These are phyloP conservation scores for Brachyopa scutellaris DNA, from an alignment of 2,888 invertebrate genomes.

Conservation along the genomic window DNA sequence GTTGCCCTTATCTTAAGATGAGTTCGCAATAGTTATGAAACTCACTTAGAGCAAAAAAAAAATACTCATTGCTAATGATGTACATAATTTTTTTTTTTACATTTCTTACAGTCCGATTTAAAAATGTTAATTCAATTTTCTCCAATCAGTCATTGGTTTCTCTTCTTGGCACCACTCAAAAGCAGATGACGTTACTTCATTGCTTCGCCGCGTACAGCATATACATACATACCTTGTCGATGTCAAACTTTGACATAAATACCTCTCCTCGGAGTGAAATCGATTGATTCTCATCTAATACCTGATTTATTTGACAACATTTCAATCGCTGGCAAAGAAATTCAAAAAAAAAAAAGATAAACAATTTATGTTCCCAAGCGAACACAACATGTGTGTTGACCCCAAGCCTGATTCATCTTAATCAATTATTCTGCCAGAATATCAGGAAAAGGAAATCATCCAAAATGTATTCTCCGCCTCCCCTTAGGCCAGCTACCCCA, in stretches of 20 bases:
- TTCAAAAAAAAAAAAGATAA: constrained; percentile 12
- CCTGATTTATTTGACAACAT: constrained; percentile 65
- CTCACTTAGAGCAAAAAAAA: no score
- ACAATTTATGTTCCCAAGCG: constrained; percentile 27
- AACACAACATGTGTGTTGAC: constrained; percentile 75
- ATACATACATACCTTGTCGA: constrained; percentile 31
- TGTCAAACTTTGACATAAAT: constrained; percentile 42
- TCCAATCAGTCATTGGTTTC: no score
- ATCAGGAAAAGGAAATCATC: constrained; percentile 71
- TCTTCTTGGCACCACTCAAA: no score
- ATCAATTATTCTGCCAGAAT: constrained; percentile 79
- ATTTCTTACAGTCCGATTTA: no score
- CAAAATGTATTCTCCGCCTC: constrained; percentile 36
- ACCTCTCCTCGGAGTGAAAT: constrained; percentile 46
- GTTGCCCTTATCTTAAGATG: no score
- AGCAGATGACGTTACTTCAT: no score
- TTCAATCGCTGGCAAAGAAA: constrained; percentile 27
- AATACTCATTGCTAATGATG: no score
- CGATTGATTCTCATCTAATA: constrained; percentile 56
- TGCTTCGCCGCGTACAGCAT: no score
- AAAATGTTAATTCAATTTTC: no score
- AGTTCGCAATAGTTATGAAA: no score
- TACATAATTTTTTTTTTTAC: no score
- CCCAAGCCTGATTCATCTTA: constrained; percentile 82
- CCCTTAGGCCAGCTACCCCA: background rate